Evolutionary conservation across 2,113 vertebrate species (phyloP).

Genomic region (Daboia siamensis): DNA sequence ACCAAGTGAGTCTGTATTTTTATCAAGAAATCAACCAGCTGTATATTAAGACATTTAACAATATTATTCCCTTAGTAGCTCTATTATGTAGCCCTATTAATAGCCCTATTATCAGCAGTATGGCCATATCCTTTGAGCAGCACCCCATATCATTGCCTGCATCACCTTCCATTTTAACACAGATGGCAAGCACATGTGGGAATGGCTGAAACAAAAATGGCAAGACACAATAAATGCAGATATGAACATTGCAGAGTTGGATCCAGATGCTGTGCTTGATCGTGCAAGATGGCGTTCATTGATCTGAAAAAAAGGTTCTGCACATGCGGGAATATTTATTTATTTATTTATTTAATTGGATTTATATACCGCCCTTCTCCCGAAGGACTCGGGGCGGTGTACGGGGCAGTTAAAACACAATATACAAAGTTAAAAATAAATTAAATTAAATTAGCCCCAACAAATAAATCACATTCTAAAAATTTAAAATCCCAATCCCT

Average conservation of each 20-base stretch:
- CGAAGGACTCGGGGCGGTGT: no score
- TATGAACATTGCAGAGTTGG: background rate
- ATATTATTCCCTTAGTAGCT: background rate
- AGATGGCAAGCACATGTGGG: background rate
- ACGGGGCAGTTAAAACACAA: no score
- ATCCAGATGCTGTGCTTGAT: background rate
- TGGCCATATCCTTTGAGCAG: background rate
- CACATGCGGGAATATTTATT: background rate
- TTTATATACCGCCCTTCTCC: no score
- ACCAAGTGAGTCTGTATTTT: constrained; percentile 32
- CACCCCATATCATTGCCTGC: background rate
- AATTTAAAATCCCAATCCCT: no score
- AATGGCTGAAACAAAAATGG: background rate
- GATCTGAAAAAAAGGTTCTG: background rate
- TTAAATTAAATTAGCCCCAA: no score
- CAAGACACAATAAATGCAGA: background rate
- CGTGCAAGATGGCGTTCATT: background rate
- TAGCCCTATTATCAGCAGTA: background rate
- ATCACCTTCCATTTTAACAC: background rate
- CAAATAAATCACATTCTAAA: no score
- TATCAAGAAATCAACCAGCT: constrained; percentile 8
- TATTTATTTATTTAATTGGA: no score
- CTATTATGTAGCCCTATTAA: background rate
- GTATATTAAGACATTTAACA: background rate
- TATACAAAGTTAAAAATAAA: no score